Base-by-base conservation (phyloP, 2,113 vertebrate species). In the Ageneiosus marmoratus region DNA sequence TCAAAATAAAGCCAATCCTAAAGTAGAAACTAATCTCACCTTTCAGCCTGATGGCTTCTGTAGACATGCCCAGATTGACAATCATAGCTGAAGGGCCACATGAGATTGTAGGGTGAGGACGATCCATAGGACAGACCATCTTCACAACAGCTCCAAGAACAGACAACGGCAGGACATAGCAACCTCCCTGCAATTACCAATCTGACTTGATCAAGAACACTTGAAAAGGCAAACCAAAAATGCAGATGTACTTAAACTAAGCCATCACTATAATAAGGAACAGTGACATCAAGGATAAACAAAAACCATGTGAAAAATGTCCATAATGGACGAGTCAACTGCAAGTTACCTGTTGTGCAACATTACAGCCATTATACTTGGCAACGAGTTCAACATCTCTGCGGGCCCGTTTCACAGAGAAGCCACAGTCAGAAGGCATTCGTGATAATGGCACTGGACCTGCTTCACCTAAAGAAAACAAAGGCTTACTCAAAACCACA, bases 401-500 rank as follows among this genome's bases (percentile, higher is more conserved):
- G 3, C 80, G 81, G 2, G 60, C 85, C 55, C 88, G 76, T 70
- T 62, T 88, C 58, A 89, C 50, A 46, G 88, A 90, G 29, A 83
- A 89, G 34, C 89, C 90, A 86, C 91, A 91, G 27, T 69, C 41
- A 2, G 85, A 46, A 7, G 88, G 83, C 78, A 92, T 88, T 29
- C 77, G 75, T 62, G 89, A 84, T 44, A 93, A 20, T 62, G 89
- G 88, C 13, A 86, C 81, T 48, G 69, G 83, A 4, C 69, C 56
- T 7, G 34, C 77, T 1, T 85, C 81, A 77, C 81, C 89, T 91
- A 83, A 60, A 53, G 34, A 41, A 48, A 48, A n/a, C 11, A 51
- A 37, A 37, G 22, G 10, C 13, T 20, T 9, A 6, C 9, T n/a
- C 27, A 34, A 20, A 4, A n/a, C 9, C 11, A 32, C n/a, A 29